phyloP scores from a whole-genome alignment of 2,113 vertebrate species.

The pig (Sus scrofa) region DNA sequence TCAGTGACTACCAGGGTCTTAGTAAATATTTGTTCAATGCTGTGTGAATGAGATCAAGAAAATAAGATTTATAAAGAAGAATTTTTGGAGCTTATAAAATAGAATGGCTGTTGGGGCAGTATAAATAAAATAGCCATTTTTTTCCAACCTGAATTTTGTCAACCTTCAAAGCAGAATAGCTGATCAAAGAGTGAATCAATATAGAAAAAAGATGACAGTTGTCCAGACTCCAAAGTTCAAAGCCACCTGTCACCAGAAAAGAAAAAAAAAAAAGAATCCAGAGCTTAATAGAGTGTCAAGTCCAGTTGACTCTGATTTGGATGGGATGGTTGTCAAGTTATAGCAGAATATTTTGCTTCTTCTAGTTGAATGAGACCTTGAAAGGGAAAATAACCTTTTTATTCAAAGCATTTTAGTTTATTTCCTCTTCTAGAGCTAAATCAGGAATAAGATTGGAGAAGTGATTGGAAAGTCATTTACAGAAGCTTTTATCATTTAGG shows the following conservation, averaged over 20 bases:
- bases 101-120: background rate
- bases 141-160: background rate
- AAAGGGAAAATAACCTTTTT: background rate
- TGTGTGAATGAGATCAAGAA: background rate
- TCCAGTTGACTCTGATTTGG: background rate
- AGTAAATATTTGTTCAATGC: background rate
- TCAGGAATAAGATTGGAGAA: constrained; percentile 20
- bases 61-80: background rate
- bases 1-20: background rate
- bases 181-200: background rate
- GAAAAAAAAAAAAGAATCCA: constrained; percentile 10
- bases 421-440: background rate
- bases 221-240: background rate
- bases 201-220: constrained; percentile 12
- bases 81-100: background rate
- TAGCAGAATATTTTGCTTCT: background rate
- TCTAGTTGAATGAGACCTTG: background rate
- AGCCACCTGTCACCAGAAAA: constrained; percentile 7
- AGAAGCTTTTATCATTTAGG: background rate
- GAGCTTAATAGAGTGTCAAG: background rate
- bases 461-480: background rate
- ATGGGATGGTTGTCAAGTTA: background rate
- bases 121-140: constrained; percentile 8
- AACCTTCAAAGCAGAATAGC: background rate
- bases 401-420: constrained; percentile 6